Evolutionary conservation across 2,888 invertebrate species (phyloP).

Genomic region (Augochlorella aurata): DNA sequence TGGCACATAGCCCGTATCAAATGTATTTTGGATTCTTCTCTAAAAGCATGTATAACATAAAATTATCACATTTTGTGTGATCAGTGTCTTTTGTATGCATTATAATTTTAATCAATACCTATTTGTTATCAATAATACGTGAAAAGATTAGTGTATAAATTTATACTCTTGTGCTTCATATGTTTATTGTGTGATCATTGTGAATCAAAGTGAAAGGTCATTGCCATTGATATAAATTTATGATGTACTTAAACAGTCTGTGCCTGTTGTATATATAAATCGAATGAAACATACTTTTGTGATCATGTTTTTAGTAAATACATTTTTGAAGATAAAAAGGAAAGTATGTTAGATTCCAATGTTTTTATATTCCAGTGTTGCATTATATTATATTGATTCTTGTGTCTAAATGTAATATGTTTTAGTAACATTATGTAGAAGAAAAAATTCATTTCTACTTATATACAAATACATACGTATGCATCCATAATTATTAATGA

Average conservation of each 20-base stretch:
- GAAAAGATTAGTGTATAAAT: neutral
- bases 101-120: neutral
- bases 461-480: neutral
- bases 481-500: neutral
- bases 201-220: neutral
- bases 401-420: neutral
- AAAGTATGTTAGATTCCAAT: neutral
- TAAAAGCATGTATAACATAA: neutral
- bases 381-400: neutral
- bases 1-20: slow-evolving; percentile 11
- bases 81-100: neutral
- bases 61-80: slow-evolving; percentile 11
- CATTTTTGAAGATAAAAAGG: neutral
- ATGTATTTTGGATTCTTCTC: slow-evolving; percentile 25
- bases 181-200: slow-evolving; percentile 9
- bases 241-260: neutral
- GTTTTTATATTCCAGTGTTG: neutral
- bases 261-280: neutral
- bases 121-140: neutral
- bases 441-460: neutral
- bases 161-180: slow-evolving; percentile 1
- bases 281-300: neutral
- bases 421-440: neutral
- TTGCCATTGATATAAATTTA: slow-evolving; percentile 1
- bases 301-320: neutral